Evolutionary conservation across 2,888 invertebrate species (phyloP).

Genomic region (Luperina testacea): DNA sequence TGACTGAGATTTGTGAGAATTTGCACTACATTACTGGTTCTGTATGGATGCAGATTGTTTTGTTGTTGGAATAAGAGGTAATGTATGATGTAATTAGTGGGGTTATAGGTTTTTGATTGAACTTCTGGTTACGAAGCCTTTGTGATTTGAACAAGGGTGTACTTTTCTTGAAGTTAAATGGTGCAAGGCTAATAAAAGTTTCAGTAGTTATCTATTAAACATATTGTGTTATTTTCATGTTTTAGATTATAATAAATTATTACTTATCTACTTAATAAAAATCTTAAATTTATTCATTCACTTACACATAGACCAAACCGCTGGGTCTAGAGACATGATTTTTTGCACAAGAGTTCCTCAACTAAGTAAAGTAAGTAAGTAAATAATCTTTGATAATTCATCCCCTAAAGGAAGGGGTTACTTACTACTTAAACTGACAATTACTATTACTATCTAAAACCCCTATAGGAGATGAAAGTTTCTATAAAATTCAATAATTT

Average conservation of each 20-base stretch:
- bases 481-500: too few relatives aligned
- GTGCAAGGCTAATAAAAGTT: not conserved
- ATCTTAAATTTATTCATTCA: too few relatives aligned
- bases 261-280: too few relatives aligned
- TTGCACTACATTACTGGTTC: slow-evolving; percentile 46
- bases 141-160: not conserved
- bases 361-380: too few relatives aligned
- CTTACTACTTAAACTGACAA: too few relatives aligned
- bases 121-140: not conserved
- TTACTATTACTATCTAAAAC: too few relatives aligned
- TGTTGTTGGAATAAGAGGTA: slow-evolving; percentile 2
- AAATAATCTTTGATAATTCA: too few relatives aligned
- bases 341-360: too few relatives aligned
- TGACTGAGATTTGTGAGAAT: slow-evolving; percentile 51
- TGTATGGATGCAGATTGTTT: slow-evolving; percentile 23
- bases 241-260: not conserved
- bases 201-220: not conserved
- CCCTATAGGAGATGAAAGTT: too few relatives aligned
- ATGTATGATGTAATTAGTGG: slow-evolving; percentile 18
- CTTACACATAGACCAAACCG: too few relatives aligned
- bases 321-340: too few relatives aligned
- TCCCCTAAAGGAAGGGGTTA: too few relatives aligned
- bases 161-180: not conserved
- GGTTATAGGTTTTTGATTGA: not conserved
- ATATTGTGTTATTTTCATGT: not conserved